A percentile compares a stretch with the other conserved stretches of the same genome.
phyloP scores from a whole-genome alignment of 2,113 vertebrate species.

The rabbit (Oryctolagus cuniculus) region DNA sequence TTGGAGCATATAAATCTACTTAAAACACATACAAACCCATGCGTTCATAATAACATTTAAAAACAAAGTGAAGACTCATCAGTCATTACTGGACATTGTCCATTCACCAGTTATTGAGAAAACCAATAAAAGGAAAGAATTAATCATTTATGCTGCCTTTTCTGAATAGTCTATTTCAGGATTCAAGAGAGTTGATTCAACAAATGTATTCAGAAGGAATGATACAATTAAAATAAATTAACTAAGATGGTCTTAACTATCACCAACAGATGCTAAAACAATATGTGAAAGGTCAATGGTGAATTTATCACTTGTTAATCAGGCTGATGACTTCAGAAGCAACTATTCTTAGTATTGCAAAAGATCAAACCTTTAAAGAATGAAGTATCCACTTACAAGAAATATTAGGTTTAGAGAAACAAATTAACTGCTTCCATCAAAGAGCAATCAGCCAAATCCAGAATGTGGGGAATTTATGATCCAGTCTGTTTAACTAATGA shows the following conservation, averaged over 20 bases:
- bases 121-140: conserved; percentile 36
- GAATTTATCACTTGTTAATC: neutral
- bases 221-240: conserved; percentile 21
- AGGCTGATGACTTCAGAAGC: neutral
- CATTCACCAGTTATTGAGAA: neutral
- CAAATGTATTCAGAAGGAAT: neutral
- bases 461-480: neutral
- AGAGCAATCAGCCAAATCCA: neutral
- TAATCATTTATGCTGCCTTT: neutral
- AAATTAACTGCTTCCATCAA: neutral
- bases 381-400: neutral
- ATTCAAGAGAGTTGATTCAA: conserved; percentile 22
- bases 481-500: neutral
- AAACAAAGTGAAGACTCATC: neutral
- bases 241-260: neutral
- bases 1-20: neutral
- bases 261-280: conserved; percentile 11
- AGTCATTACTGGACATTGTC: neutral
- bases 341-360: neutral
- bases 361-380: neutral
- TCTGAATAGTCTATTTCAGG: conserved; percentile 3
- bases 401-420: neutral
- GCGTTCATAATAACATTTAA: neutral
- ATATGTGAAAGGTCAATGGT: neutral
- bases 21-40: neutral